These are phyloP conservation scores for Spicauda simplicius DNA, from an alignment of 2,888 invertebrate species.

Conservation along the genomic window DNA sequence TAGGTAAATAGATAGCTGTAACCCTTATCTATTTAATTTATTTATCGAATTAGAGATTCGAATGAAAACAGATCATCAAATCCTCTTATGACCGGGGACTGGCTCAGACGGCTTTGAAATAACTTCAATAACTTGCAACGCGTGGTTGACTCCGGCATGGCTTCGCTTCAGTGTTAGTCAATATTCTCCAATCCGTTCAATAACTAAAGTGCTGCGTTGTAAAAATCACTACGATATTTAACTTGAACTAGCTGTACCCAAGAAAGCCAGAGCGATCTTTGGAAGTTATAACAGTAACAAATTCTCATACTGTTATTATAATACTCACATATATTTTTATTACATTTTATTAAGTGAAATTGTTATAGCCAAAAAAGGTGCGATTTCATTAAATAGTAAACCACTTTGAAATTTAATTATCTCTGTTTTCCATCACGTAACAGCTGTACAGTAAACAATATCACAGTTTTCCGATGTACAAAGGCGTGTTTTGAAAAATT, in stretches of 20 bases:
- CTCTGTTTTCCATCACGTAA: conserved; percentile 7
- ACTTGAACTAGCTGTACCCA: not conserved
- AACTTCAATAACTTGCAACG: conserved; percentile 59
- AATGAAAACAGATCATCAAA: conserved; percentile 27
- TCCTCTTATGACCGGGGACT: conserved; percentile 45
- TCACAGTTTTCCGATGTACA: conserved; percentile 26
- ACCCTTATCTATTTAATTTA: not conserved
- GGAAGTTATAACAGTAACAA: too few species aligned
- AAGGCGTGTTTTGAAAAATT: conserved; percentile 46
- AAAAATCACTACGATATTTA: conserved; percentile 19
- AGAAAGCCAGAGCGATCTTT: too few species aligned
- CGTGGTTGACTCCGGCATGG: conserved; percentile 40
- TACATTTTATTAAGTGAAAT: too few species aligned
- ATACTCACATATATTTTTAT: too few species aligned
- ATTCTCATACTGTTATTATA: too few species aligned
- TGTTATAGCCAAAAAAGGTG: too few species aligned
- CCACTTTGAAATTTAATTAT: conserved; percentile 33
- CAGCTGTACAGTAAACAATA: conserved; percentile 25
- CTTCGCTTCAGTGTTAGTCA: conserved; percentile 55
- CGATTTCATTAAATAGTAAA: too few species aligned
- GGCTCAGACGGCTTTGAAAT: conserved; percentile 62
- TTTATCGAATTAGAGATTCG: conserved; percentile 1
- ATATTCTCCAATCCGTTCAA: conserved; percentile 62
- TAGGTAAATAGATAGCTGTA: not conserved
- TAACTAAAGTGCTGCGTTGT: conserved; percentile 52